Base-by-base conservation (phyloP, 2,888 invertebrate genomes). In the Calameuta idolon region DNA sequence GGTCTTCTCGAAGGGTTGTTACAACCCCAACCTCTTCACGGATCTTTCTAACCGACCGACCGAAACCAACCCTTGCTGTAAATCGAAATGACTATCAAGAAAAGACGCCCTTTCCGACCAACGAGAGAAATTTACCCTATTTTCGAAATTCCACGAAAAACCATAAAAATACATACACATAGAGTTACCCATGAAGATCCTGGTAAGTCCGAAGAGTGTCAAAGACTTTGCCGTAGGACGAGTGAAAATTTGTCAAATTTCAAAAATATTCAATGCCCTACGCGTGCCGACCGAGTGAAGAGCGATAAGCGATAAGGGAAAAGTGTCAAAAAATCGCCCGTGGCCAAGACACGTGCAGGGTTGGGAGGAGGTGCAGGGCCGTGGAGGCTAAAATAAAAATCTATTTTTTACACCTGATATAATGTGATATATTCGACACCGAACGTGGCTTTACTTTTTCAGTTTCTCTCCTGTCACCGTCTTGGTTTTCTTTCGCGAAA, bases 341-440 rank as follows among this genome's bases (percentile, higher is more conserved):
- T 55, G 55, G 9, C 55, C 5, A 23, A 23, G 55, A 55, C 23
- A 55, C 40, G 5, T 2, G 15, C 15, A 35, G 35, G 4, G 12
- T 15, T 4, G 12, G 75, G 12, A 4, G 69, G 33, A 15, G 35
- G n/a, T 35, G 33, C 68, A 33, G 31, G 5, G 23, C 31, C 33
- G 30, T 34, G 30, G 68, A 71, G 71, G 75, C 1, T 40, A 78
- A 79, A 76, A 80, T 79, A 77, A 78, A 79, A 77, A 81, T 80
- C 79, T 80, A 78, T 82, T 79, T 79, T 77, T 79, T 79, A 35
- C 77, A 71, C 77, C 69, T 69, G 80, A 79, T 81, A 79, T 75
- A 78, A 69, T 79, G 34, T 80, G 81, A 81, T 82, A 80, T 81
- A 80, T 83, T 76, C 80, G 34, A 68, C 23, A 23, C 23, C 55